phyloP scores from a whole-genome alignment of 1,140 invertebrate genomes.

The Hormaphis cornu region DNA sequence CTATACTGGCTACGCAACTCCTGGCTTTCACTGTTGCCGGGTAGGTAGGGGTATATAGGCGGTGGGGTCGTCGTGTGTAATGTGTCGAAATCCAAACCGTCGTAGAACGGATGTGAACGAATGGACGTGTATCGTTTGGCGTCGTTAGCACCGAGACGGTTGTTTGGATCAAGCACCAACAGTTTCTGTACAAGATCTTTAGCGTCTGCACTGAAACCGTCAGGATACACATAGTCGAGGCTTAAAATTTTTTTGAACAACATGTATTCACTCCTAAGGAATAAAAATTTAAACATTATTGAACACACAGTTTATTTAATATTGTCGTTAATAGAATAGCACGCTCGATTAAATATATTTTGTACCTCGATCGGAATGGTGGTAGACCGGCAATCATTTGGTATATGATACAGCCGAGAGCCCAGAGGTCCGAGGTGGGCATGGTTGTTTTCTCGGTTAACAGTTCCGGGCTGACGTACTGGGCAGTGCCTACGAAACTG shows the following conservation, averaged over 20 bases:
- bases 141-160: slow-evolving; percentile 77
- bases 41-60: slow-evolving; percentile 70
- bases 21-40: slow-evolving; percentile 60
- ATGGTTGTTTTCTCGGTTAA: slow-evolving; percentile 70
- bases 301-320: background rate
- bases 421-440: slow-evolving; percentile 90
- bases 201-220: slow-evolving; percentile 73
- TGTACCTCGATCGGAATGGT: slow-evolving; percentile 73
- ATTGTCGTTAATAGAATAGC: background rate
- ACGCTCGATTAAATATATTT: slow-evolving; percentile 5
- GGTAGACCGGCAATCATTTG: slow-evolving; percentile 91
- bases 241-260: slow-evolving; percentile 94
- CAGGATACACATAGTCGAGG: slow-evolving; percentile 85
- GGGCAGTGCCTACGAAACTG: slow-evolving; percentile 97
- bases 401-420: slow-evolving; percentile 92
- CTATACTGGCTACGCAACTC: slow-evolving; percentile 49
- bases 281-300: background rate
- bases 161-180: slow-evolving; percentile 66
- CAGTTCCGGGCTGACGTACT: slow-evolving; percentile 96
- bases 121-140: slow-evolving; percentile 67
- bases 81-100: slow-evolving; percentile 71
- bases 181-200: slow-evolving; percentile 81
- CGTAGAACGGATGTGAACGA: slow-evolving; percentile 76
- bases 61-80: slow-evolving; percentile 72
- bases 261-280: slow-evolving; percentile 76